A percentile compares a stretch with the other conserved stretches of the same genome.
These are phyloP conservation scores for Entomobrya multifasciata DNA, from an alignment of 2,888 invertebrate species.

Conservation along the genomic window DNA sequence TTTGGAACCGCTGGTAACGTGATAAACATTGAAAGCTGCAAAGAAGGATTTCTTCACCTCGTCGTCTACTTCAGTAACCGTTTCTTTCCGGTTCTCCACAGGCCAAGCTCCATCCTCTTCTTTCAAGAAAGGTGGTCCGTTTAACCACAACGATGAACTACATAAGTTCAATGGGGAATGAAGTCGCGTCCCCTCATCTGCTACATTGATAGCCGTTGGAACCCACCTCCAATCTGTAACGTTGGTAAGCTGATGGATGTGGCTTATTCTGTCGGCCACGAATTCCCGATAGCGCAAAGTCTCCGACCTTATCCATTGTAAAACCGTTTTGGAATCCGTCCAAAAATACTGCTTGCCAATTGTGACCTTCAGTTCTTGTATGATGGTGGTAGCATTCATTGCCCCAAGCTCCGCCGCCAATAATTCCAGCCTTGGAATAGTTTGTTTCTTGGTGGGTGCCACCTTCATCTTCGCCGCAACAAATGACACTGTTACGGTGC, in stretches of 20 bases:
- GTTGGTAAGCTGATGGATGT: background rate
- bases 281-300: conserved; percentile 24
- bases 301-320: background rate
- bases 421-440: conserved; percentile 46
- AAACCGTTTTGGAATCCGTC: conserved; percentile 8
- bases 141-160: background rate
- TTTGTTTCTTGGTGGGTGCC: background rate
- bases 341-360: background rate
- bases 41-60: too few species aligned
- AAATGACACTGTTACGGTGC: background rate
- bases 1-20: too few species aligned
- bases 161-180: background rate
- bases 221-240: conserved; percentile 19
- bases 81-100: too few species aligned
- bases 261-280: conserved; percentile 15
- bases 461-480: background rate
- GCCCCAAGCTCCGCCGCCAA: conserved; percentile 12
- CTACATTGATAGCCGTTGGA: background rate
- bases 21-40: too few species aligned
- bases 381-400: background rate
- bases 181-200: conserved; percentile 8
- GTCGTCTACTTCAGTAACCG: too few species aligned
- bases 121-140: conserved; percentile 21
- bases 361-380: background rate
- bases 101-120: background rate